Base-by-base conservation (phyloP, 1,140 invertebrate species). In the Pachyrhynchus sulphureomaculatus region DNA sequence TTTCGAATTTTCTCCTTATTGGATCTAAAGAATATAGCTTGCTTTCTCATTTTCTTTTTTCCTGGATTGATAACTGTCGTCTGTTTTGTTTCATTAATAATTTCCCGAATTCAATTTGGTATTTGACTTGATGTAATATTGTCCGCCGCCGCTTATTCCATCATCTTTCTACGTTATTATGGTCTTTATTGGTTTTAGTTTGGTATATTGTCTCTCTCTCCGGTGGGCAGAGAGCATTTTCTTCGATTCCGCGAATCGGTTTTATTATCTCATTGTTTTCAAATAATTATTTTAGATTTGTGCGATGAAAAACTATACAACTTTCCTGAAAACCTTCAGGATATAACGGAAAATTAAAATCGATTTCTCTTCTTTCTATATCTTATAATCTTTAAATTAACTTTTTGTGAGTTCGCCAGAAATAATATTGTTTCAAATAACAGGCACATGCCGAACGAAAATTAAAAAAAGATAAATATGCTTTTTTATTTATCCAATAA, bases 81-180 rank as follows among this genome's bases (percentile, higher is more conserved):
- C 68, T 60, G 48, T 66, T 62, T 70, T 69, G 65, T 66, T 68
- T 72, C 71, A 71, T 69, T 69, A 72, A 72, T 72, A 62, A 66
- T 68, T 71, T 72, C 66, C 69, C 61, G 64, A 66, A 69, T 71
- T 72, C 71, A 55, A 64, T 72, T 72, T 66, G 58, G 58, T 71
- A 69, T 71, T 72, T 72, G 69, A 69, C 65, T 72, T 69, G 62
- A 72, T 71, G 62, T 65, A 62, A 72, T 70, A 59, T 64, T 60
- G 49, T 51, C 33, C 55, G 67, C 61, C 64, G 45, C 33, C 55
- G 67, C 61, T 65, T 63, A 61, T 65, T 69, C 64, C 68, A 71
- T 72, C 66, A 62, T n/a, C n/a, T n/a, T 71, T 68, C 65, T 62
- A 62, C 62, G 64, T 67, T 72, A 70, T 68, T 71, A 68, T 68